Conservation (phyloP, 1,140 invertebrate genomes). For the Cherax destructor region DNA sequence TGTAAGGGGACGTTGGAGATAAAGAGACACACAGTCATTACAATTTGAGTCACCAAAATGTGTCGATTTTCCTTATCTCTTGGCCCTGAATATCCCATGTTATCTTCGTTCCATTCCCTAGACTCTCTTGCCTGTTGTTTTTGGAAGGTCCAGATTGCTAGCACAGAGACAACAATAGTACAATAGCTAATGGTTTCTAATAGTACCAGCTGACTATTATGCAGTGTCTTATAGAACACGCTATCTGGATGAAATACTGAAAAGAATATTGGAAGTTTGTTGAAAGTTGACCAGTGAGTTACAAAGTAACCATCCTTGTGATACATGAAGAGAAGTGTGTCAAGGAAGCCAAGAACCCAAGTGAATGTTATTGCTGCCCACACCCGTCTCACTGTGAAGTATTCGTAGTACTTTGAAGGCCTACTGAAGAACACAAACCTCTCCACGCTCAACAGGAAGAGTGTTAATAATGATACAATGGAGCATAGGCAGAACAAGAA, state of each 20-base stretch:
- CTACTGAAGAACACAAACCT: conserved; percentile 17
- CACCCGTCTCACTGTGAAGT: neutral
- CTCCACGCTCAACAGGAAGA: conserved; percentile 34
- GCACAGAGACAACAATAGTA: conserved; percentile 1
- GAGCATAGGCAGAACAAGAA: neutral
- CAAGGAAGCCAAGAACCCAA: neutral
- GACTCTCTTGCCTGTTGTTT: neutral
- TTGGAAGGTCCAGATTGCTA: conserved; percentile 29
- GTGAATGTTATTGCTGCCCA: neutral
- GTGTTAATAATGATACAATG: conserved; percentile 19
- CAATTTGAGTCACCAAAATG: neutral
- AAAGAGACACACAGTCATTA: conserved; percentile 6
- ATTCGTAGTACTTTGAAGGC: conserved; percentile 6
- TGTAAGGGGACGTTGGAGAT: neutral
- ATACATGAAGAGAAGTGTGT: neutral
- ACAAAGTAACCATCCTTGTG: neutral
- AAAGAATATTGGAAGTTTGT: conserved; percentile 5
- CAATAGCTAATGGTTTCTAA: neutral
- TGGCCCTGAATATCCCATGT: neutral
- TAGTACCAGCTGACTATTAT: neutral
- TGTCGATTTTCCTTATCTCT: conserved; percentile 2
- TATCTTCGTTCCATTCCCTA: conserved; percentile 13
- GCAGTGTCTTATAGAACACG: neutral
- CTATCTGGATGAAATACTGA: neutral
- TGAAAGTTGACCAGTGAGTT: neutral